Percentiles rank a stretch among this genome's conserved stretches.
Conservation (phyloP, 2,113 vertebrate genomes). For the Chinchilla lanigera region DNA sequence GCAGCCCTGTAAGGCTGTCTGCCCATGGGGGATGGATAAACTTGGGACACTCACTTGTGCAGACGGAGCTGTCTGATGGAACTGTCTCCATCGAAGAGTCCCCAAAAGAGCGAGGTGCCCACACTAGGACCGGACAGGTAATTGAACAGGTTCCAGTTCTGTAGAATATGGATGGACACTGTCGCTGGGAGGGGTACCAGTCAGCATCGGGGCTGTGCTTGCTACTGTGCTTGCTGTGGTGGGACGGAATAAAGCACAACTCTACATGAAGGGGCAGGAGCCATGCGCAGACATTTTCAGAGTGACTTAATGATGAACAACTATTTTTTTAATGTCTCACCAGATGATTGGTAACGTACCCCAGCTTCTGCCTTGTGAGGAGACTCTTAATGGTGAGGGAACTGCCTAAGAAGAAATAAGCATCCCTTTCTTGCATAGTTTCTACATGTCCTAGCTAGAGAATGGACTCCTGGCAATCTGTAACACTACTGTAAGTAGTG, state of each 20-base stretch:
- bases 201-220: not conserved
- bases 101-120: not conserved
- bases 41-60: not conserved
- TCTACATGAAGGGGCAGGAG: not conserved
- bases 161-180: not conserved
- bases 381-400: slow-evolving; percentile 39
- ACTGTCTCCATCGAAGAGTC: not conserved
- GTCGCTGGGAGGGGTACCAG: not conserved
- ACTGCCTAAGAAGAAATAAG: slow-evolving; percentile 52
- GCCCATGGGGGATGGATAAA: not conserved
- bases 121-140: not conserved
- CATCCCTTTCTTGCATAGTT: slow-evolving; percentile 55
- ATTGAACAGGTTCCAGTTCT: not conserved
- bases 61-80: not conserved
- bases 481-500: slow-evolving; percentile 61
- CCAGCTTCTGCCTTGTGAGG: slow-evolving; percentile 28
- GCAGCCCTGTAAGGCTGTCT: not conserved
- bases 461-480: slow-evolving; percentile 49
- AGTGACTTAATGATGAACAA: slow-evolving; percentile 61
- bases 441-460: slow-evolving; percentile 43
- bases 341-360: slow-evolving; percentile 36
- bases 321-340: not conserved
- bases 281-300: not conserved
- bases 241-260: not conserved
- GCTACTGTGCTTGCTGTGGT: not conserved